Evolutionary conservation across 2,113 vertebrate genomes (phyloP), one percentile per base, ranked within the genome.

Genomic region (Macrotus californicus): DNA sequence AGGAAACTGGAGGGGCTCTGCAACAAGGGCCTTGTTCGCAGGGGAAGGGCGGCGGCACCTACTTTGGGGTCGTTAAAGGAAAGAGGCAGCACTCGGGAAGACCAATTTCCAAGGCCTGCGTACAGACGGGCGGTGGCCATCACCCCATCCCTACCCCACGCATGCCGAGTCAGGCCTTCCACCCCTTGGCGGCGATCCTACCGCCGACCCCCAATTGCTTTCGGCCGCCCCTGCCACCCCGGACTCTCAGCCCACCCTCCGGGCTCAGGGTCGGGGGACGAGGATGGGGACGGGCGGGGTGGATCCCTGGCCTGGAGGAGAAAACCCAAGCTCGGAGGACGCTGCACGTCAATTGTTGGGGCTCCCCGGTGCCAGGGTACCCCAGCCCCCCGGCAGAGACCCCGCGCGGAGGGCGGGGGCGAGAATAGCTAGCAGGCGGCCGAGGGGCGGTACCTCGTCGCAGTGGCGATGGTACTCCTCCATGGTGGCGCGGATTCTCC

Each of bases 381-480:
- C n/a, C n/a, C n/a, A n/a, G 41, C 94, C 83, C 70, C 66, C 61
- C 21, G 3, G 79, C 31, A 7, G 66, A 69, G 73, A 88, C 39
- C 83, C 67, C 0, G 34, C 5, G 31, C 7, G 18, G 7, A 2
- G 75, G 5, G 1, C 0, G 11, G n/a, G 31, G 85, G 39, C 16
- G 21, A 19, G 41, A 95, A 31, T n/a, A 39, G 61, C 82, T 81
- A 14, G 29, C 29, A 0, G 81, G 82, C 19, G 14, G 34, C 64
- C 11, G 50, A 92, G 96, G 81, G 93, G 94, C 94, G 95, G 92
- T 98, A 98, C 98, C 98, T 98, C 98, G 1, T 98, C 98, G 89
- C 97, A 97, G 92, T 77, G 98, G 75, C 97, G 97, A 2, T 97
- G 98, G 76, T 98, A 98, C 19, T 98, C 98, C 91, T 98, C 98